Evolutionary conservation across 1,140 invertebrate genomes (phyloP).

Genomic region (Drosophila melanica): DNA sequence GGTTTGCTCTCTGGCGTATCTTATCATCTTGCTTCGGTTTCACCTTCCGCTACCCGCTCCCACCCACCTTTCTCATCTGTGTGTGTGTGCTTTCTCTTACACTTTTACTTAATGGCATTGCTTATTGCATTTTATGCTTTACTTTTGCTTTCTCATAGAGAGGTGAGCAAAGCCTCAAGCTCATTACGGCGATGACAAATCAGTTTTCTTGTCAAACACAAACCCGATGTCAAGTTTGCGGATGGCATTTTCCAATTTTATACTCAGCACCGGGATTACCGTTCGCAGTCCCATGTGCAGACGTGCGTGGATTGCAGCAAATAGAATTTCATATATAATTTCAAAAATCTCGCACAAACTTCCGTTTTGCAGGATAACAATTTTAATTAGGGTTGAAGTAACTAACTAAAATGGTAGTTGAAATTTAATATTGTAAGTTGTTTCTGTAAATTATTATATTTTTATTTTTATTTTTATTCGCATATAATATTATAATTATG

Average conservation of each 20-base stretch:
- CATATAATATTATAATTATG: too few relatives aligned
- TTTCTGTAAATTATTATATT: too few relatives aligned
- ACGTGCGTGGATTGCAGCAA: slow-evolving; percentile 46
- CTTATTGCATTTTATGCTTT: slow-evolving; percentile 70
- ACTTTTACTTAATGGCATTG: slow-evolving; percentile 70
- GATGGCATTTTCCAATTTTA: slow-evolving; percentile 75
- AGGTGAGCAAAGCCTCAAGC: slow-evolving; percentile 57
- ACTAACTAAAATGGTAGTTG: not conserved
- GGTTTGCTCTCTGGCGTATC: slow-evolving; percentile 16
- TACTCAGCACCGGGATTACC: slow-evolving; percentile 43
- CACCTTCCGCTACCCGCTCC: too few relatives aligned
- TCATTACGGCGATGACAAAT: slow-evolving; percentile 77
- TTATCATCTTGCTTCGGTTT: not conserved
- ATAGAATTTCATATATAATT: slow-evolving; percentile 26
- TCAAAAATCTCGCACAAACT: not conserved
- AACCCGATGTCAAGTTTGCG: slow-evolving; percentile 65
- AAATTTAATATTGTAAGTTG: too few relatives aligned
- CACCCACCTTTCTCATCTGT: not conserved
- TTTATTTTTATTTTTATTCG: too few relatives aligned
- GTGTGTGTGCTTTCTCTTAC: slow-evolving; percentile 31
- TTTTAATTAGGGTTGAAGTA: slow-evolving; percentile 7
- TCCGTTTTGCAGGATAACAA: slow-evolving; percentile 4
- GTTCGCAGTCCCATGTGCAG: slow-evolving; percentile 20
- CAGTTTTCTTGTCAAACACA: slow-evolving; percentile 79
- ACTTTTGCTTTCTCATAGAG: slow-evolving; percentile 69